These are phyloP conservation scores for Labrus mixtus DNA, from an alignment of 2,113 vertebrate species.

Conservation along the genomic window DNA sequence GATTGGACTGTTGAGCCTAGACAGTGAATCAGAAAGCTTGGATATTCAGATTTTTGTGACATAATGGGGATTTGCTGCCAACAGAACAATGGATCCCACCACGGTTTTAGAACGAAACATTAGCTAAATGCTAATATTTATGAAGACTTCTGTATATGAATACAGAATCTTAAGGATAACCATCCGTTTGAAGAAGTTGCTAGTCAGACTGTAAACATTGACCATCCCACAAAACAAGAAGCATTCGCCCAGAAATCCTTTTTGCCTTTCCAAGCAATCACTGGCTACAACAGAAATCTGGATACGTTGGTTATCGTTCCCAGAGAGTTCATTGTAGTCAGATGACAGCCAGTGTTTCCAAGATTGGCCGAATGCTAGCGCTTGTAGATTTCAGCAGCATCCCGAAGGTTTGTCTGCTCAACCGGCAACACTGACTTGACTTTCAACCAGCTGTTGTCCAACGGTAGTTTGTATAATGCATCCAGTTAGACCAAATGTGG, in stretches of 20 bases:
- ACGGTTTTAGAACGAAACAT: too few relatives aligned
- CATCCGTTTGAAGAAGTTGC: too few relatives aligned
- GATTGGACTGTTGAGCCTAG: slow-evolving; percentile 19
- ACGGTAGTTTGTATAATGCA: not conserved
- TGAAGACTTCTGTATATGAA: too few relatives aligned
- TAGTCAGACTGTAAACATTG: not conserved
- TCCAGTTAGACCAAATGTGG: too few relatives aligned
- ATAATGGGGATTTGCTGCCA: too few relatives aligned
- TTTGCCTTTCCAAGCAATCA: too few relatives aligned
- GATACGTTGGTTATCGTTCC: too few relatives aligned
- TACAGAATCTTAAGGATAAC: too few relatives aligned
- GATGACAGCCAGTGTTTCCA: not conserved
- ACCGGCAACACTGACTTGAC: slow-evolving; percentile 12
- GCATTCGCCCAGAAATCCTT: too few relatives aligned
- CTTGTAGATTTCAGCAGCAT: slow-evolving; percentile 9
- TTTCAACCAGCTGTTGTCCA: slow-evolving; percentile 16
- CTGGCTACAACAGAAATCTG: too few relatives aligned
- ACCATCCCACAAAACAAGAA: not conserved
- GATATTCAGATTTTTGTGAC: slow-evolving; percentile 14
- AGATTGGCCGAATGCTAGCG: not conserved
- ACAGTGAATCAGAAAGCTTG: not conserved
- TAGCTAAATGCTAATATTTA: too few relatives aligned
- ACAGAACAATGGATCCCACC: not conserved
- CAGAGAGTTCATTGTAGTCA: not conserved
- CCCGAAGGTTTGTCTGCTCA: slow-evolving; percentile 7